phyloP scores from a whole-genome alignment of 1,140 invertebrate species.

The Drosophila ambigua region DNA sequence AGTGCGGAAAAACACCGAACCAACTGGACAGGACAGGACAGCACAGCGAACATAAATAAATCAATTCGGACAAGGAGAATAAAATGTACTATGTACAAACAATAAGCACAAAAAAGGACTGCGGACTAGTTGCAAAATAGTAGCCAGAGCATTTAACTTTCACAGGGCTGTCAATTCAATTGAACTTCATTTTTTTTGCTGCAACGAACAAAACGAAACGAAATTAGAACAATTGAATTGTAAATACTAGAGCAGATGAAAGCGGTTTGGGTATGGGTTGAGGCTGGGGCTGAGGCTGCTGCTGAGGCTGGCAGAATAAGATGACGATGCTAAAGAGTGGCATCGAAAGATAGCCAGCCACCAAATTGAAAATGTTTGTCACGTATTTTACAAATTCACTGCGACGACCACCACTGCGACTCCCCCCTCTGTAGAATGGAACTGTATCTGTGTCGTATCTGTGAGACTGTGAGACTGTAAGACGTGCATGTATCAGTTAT shows the following conservation, averaged over 20 bases:
- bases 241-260: slow-evolving; percentile 67
- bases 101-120: slow-evolving; percentile 1
- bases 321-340: slow-evolving; percentile 24
- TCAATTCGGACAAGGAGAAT: slow-evolving; percentile 70
- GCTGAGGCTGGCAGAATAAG: slow-evolving; percentile 6
- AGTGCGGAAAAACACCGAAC: slow-evolving; percentile 37
- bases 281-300: too few relatives aligned
- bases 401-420: slow-evolving; percentile 64
- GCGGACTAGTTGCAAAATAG: slow-evolving; percentile 47
- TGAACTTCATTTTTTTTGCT: slow-evolving; percentile 63
- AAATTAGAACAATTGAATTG: slow-evolving; percentile 83
- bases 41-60: slow-evolving; percentile 59
- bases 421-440: slow-evolving; percentile 46
- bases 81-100: slow-evolving; percentile 27
- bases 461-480: slow-evolving; percentile 16
- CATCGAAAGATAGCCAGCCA: slow-evolving; percentile 33
- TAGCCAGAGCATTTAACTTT: slow-evolving; percentile 69
- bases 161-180: slow-evolving; percentile 73
- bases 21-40: neutral
- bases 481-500: slow-evolving; percentile 56
- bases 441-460: slow-evolving; percentile 19
- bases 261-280: neutral
- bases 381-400: slow-evolving; percentile 83
- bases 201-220: slow-evolving; percentile 50
- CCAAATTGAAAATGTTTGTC: slow-evolving; percentile 80